phyloP scores from a whole-genome alignment of 2,113 vertebrate genomes.

The Lasiurus cinereus region DNA sequence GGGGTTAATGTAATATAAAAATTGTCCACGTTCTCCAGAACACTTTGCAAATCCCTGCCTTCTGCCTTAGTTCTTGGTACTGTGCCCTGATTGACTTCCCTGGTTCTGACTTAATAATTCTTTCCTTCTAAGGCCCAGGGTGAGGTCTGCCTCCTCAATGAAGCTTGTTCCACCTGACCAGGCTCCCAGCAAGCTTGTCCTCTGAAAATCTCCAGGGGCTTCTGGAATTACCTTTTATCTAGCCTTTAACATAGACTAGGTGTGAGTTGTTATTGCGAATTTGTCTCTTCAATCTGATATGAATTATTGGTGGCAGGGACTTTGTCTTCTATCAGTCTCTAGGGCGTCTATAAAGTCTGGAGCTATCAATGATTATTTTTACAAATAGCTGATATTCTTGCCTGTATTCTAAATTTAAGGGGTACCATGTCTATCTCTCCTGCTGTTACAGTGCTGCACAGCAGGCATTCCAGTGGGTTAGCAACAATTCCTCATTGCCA shows the following conservation, averaged over 20 bases:
- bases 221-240: neutral
- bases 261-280: neutral
- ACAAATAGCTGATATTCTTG: neutral
- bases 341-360: neutral
- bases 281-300: neutral
- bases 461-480: neutral
- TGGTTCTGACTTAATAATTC: neutral
- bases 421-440: neutral
- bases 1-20: neutral
- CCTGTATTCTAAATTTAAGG: neutral
- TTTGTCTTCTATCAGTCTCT: neutral
- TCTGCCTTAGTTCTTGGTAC: neutral
- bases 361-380: neutral
- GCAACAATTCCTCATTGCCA: neutral
- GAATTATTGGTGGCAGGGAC: neutral
- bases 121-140: neutral
- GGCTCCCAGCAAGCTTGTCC: neutral
- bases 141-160: neutral
- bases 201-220: neutral
- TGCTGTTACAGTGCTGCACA: neutral
- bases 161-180: neutral
- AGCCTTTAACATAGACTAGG: neutral
- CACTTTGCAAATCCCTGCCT: neutral
- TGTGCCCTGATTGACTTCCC: neutral
- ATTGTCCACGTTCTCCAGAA: slow-evolving; percentile 3